Conservation (phyloP, 2,113 vertebrate genomes). For the Ibidorhyncha struthersii region DNA sequence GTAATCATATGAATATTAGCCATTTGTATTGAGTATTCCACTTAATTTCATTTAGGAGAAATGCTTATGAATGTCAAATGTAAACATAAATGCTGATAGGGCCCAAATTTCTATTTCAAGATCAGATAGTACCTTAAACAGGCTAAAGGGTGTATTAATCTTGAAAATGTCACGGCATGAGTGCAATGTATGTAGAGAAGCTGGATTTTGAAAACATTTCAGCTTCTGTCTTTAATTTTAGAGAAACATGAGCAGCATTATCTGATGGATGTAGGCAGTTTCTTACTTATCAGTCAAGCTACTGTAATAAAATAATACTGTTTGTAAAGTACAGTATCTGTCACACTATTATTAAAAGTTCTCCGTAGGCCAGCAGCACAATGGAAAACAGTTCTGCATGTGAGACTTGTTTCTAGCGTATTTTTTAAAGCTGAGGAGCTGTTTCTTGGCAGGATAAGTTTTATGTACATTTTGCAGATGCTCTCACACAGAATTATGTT, state of each 20-base stretch:
- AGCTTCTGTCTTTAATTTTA: neutral
- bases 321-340: neutral
- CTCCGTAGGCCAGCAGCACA: neutral
- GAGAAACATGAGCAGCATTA: neutral
- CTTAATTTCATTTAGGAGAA: neutral
- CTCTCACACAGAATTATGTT: neutral
- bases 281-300: neutral
- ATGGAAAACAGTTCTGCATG: rapidly evolving
- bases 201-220: neutral
- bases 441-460: neutral
- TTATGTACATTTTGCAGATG: neutral
- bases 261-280: neutral
- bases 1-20: neutral
- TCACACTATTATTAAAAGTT: neutral
- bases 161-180: neutral
- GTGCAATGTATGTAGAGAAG: neutral
- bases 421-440: neutral
- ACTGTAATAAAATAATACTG: neutral
- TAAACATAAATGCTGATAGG: neutral
- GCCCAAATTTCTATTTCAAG: neutral
- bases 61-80: neutral
- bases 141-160: neutral
- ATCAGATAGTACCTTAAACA: neutral
- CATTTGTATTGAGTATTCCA: neutral
- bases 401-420: neutral